A percentile compares a stretch with the other conserved stretches of the same genome.
Evolutionary conservation across 2,113 vertebrate genomes (phyloP).

Genomic region (Narcine bancroftii): DNA sequence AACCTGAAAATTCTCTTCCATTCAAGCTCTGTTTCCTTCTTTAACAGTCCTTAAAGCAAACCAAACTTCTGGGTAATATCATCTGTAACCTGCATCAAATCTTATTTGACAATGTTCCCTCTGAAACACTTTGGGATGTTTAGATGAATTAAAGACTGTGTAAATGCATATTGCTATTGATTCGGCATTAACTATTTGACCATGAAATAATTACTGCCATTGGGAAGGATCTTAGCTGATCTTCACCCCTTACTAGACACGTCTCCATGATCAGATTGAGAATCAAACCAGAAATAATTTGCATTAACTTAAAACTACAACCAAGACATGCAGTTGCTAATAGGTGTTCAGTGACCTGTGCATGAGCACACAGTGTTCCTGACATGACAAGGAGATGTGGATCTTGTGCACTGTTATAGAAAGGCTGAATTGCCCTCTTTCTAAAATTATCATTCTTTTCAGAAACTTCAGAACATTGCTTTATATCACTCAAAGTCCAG

Average conservation of each 20-base stretch:
- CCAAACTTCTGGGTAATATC: too few relatives aligned
- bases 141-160: neutral
- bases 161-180: neutral
- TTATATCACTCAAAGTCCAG: neutral
- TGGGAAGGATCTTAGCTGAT: neutral
- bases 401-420: neutral
- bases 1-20: neutral
- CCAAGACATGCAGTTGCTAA: neutral
- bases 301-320: neutral
- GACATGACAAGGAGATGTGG: neutral
- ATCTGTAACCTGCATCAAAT: neutral
- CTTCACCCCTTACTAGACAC: neutral
- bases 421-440: neutral
- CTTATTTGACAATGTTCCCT: neutral
- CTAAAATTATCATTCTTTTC: neutral
- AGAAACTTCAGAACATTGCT: neutral
- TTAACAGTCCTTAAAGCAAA: neutral
- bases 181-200: neutral
- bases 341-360: neutral
- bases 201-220: neutral
- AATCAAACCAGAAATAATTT: neutral
- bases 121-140: neutral
- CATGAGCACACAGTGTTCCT: neutral
- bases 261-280: neutral
- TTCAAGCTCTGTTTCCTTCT: neutral